Percentiles rank a stretch among this genome's conserved stretches.
Conservation (phyloP, 2,113 vertebrate species). For the Bothrops jararaca region DNA sequence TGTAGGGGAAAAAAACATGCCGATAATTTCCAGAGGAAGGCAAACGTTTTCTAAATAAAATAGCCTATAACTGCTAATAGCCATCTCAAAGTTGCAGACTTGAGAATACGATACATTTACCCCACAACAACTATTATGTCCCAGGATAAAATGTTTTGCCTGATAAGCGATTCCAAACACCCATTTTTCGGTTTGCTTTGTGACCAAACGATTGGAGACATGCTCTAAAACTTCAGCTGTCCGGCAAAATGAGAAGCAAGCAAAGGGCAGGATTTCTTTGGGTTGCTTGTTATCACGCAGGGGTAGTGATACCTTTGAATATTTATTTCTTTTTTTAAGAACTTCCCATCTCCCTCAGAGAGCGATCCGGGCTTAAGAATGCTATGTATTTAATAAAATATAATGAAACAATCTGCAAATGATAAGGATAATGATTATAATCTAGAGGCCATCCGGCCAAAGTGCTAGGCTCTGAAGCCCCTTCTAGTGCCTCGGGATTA, state of each 20-base stretch:
- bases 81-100: not conserved
- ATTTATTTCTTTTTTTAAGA: not conserved
- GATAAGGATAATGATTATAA: not conserved
- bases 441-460: not conserved
- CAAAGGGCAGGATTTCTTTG: not conserved
- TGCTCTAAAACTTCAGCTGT: not conserved
- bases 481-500: not conserved
- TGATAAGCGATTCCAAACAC: not conserved
- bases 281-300: not conserved
- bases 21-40: not conserved
- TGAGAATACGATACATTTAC: not conserved
- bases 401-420: not conserved
- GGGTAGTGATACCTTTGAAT: not conserved
- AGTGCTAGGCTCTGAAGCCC: not conserved
- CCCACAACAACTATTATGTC: not conserved
- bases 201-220: not conserved
- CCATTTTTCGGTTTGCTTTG: not conserved
- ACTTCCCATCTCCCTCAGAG: not conserved
- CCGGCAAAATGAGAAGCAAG: not conserved
- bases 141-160: not conserved
- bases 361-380: not conserved
- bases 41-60: not conserved
- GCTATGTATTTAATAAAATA: not conserved
- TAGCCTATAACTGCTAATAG: not conserved
- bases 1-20: not conserved